Conservation (phyloP, 1,140 invertebrate species). For the Camponotus vicinus region DNA sequence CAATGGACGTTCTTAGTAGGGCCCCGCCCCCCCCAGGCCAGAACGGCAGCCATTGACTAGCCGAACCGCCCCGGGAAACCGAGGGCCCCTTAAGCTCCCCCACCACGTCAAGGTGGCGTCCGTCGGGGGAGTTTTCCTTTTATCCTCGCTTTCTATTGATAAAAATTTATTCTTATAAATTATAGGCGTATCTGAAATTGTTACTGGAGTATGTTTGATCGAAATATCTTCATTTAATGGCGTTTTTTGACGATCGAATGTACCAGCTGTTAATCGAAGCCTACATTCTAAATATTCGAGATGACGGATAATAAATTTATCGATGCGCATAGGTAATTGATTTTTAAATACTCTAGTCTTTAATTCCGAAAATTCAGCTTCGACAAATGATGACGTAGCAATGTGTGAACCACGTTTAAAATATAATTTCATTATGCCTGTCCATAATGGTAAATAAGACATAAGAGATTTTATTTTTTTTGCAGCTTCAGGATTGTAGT, state of each 20-base stretch:
- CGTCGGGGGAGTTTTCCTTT: too few species aligned
- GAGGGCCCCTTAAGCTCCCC: too few species aligned
- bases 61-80: too few species aligned
- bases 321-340: neutral
- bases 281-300: neutral
- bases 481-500: too few species aligned
- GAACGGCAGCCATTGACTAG: too few species aligned
- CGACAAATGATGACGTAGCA: neutral
- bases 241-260: conserved; percentile 27
- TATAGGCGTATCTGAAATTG: conserved; percentile 35
- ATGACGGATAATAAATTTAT: neutral
- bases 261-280: neutral
- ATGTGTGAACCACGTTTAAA: neutral
- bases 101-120: too few species aligned
- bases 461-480: conserved; percentile 11
- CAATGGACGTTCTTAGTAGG: too few species aligned
- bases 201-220: too few species aligned
- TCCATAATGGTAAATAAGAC: neutral
- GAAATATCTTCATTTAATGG: conserved; percentile 36
- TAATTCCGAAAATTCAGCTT: conserved; percentile 4
- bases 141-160: conserved; percentile 35
- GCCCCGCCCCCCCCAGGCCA: too few species aligned
- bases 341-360: conserved; percentile 10
- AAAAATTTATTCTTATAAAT: conserved; percentile 45
- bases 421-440: neutral